Evolutionary conservation across 2,888 invertebrate genomes (phyloP).

Genomic region (Rosalia funebris): DNA sequence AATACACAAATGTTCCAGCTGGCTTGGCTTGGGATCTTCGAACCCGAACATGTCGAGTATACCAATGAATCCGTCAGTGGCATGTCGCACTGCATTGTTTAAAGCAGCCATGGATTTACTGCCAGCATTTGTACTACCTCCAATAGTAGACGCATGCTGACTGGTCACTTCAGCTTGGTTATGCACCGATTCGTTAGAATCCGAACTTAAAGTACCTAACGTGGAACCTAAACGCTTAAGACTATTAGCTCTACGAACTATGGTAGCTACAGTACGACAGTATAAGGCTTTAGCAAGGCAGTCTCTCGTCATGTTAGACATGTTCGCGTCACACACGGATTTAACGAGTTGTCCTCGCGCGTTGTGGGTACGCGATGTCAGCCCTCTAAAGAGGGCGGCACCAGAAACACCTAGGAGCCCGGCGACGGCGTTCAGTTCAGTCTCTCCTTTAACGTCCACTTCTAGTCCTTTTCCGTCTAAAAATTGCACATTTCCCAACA

Average conservation of each 20-base stretch:
- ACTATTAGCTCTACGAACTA: conserved; percentile 92
- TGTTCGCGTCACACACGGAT: conserved; percentile 84
- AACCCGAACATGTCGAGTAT: conserved; percentile 98
- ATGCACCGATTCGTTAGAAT: conserved; percentile 91
- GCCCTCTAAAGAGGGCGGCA: conserved; percentile 79
- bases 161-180: conserved; percentile 86
- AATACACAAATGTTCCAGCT: conserved; percentile 92
- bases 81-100: conserved; percentile 91
- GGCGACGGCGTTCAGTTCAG: conserved; percentile 87
- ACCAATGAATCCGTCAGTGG: conserved; percentile 94
- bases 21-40: conserved; percentile 90
- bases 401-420: conserved; percentile 83
- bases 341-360: conserved; percentile 82
- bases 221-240: conserved; percentile 87
- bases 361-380: conserved; percentile 84
- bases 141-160: conserved; percentile 85
- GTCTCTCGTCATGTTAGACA: conserved; percentile 89
- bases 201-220: conserved; percentile 85
- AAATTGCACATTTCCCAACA: conserved; percentile 93
- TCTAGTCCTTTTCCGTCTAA: conserved; percentile 80
- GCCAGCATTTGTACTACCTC: conserved; percentile 74
- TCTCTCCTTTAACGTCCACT: conserved; percentile 82
- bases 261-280: conserved; percentile 93
- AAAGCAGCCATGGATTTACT: conserved; percentile 92
- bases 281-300: conserved; percentile 91